phyloP scores from a whole-genome alignment of 2,113 vertebrate genomes.

The Abramis brama region DNA sequence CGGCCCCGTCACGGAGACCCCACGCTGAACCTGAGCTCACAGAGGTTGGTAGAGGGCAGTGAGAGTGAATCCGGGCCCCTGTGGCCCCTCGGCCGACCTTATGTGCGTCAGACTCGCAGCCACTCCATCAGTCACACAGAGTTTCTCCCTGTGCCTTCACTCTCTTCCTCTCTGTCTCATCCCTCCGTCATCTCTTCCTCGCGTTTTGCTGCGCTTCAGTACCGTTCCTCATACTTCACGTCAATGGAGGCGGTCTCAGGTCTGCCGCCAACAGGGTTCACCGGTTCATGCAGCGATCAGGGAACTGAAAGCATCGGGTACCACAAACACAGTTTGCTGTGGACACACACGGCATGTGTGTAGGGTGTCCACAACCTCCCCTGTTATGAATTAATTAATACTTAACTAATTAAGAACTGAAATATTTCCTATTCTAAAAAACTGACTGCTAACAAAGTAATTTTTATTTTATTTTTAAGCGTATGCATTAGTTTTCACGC shows the following conservation, averaged over 20 bases:
- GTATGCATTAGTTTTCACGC: background rate
- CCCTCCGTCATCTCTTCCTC: constrained; percentile 54
- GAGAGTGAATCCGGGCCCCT: constrained; percentile 60
- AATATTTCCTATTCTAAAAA: background rate
- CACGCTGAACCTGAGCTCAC: constrained; percentile 79
- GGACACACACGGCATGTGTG: constrained; percentile 4
- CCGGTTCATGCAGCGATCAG: constrained; percentile 67
- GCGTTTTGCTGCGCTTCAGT: constrained; percentile 72
- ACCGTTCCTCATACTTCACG: constrained; percentile 81
- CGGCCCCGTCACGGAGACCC: constrained; percentile 86
- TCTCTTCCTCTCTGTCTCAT: constrained; percentile 67
- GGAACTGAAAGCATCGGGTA: constrained; percentile 87
- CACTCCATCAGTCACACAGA: constrained; percentile 85
- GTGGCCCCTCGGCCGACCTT: constrained; percentile 68
- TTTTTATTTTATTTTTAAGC: background rate
- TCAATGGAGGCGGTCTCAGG: constrained; percentile 78
- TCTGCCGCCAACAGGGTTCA: constrained; percentile 79
- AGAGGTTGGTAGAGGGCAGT: constrained; percentile 92
- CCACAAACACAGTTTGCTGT: constrained; percentile 30
- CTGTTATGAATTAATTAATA: background rate
- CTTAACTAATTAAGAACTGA: background rate
- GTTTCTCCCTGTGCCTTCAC: constrained; percentile 68
- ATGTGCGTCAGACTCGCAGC: constrained; percentile 83
- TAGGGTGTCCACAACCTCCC: background rate
- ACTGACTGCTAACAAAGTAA: background rate